phyloP scores from a whole-genome alignment of 2,888 invertebrate species.

The Tubulanus polymorphus region DNA sequence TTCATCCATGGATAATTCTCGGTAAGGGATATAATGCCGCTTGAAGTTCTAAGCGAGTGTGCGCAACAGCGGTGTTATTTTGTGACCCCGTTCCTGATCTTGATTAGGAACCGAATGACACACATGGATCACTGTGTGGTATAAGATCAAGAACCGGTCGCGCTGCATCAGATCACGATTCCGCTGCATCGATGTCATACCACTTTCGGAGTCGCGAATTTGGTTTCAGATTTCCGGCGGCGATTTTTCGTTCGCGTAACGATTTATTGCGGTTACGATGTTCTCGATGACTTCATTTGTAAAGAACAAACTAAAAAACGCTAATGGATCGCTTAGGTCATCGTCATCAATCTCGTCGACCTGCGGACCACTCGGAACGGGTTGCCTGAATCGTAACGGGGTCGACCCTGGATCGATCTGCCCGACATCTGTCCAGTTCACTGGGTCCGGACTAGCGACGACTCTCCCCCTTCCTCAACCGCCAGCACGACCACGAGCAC shows the following conservation, averaged over 20 bases:
- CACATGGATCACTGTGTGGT: neutral
- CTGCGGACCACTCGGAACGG: neutral
- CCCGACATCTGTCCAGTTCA: neutral
- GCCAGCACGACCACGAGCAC: too few relatives aligned
- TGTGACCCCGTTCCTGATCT: neutral
- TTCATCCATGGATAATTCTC: neutral
- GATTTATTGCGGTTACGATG: neutral
- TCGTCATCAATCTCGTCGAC: neutral
- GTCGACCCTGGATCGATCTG: neutral
- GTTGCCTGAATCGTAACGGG: neutral
- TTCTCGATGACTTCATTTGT: neutral
- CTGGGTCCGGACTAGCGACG: too few relatives aligned
- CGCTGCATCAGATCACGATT: neutral
- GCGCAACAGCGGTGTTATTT: neutral
- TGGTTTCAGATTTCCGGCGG: neutral
- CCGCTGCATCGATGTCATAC: neutral
- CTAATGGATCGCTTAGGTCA: neutral
- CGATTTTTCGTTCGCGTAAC: neutral
- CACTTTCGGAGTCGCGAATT: neutral
- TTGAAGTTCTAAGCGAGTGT: neutral
- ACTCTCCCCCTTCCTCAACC: too few relatives aligned
- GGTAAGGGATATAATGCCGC: neutral
- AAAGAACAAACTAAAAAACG: neutral
- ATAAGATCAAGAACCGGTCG: neutral
- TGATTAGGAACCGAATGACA: neutral